Percentiles rank a stretch among this genome's conserved stretches.
phyloP scores from a whole-genome alignment of 37 sponge, comb jelly and placozoan species.

The Cladorhizidae sp. region DNA sequence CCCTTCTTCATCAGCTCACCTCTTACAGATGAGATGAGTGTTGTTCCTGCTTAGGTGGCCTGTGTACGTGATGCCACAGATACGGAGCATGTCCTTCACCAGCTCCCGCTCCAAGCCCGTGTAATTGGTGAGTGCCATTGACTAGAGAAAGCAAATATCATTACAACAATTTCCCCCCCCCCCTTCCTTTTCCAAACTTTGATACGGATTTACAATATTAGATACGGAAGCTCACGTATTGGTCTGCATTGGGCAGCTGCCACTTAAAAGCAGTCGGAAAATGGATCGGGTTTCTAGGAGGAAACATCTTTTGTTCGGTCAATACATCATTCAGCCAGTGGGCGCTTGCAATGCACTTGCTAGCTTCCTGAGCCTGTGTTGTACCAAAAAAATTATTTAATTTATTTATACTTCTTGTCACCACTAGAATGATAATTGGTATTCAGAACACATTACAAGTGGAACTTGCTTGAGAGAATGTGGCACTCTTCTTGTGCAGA shows the following conservation, averaged over 20 bases:
- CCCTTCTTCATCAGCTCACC: slow-evolving; percentile 4
- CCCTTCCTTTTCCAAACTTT: too few species aligned
- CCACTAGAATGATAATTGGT: too few species aligned
- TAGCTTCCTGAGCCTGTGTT: slow-evolving; percentile 75
- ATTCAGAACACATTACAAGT: too few species aligned
- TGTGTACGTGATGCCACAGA: slow-evolving; percentile 86
- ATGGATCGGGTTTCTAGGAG: slow-evolving; percentile 83
- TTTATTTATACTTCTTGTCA: too few species aligned
- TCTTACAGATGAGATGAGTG: slow-evolving; percentile 77
- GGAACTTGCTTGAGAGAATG: not conserved
- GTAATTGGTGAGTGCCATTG: slow-evolving; percentile 83
- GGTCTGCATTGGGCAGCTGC: slow-evolving; percentile 35
- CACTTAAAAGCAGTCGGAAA: slow-evolving; percentile 78
- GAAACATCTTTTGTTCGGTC: slow-evolving; percentile 67
- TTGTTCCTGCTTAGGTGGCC: slow-evolving; percentile 70
- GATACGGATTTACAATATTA: not conserved
- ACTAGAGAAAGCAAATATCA: slow-evolving; percentile 17
- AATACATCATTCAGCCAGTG: slow-evolving; percentile 97
- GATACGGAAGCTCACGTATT: slow-evolving; percentile 18
- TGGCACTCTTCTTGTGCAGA: slow-evolving; percentile 54
- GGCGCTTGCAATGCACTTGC: slow-evolving; percentile 89
- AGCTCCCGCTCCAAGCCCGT: slow-evolving; percentile 74
- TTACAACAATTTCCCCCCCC: too few species aligned
- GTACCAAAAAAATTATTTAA: too few species aligned
- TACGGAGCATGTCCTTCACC: slow-evolving; percentile 83